These are phyloP conservation scores for Cryptus armator DNA, from an alignment of 2,888 invertebrate genomes.

Conservation along the genomic window DNA sequence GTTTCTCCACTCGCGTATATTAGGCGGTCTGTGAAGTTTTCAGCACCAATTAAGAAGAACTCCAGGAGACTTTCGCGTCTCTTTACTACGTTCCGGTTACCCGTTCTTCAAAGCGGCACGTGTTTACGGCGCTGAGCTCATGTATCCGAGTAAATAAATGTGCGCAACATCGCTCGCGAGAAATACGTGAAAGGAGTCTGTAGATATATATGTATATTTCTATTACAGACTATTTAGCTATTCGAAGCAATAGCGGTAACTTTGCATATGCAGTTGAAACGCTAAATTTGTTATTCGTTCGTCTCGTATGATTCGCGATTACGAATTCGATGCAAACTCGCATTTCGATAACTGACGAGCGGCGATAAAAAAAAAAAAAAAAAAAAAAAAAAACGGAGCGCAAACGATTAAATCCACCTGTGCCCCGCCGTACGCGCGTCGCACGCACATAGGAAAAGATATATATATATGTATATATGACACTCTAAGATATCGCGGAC, in stretches of 20 bases:
- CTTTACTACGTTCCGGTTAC: constrained; percentile 39
- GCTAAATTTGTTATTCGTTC: constrained; percentile 10
- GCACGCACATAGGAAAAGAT: background rate
- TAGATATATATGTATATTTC: background rate
- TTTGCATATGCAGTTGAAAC: background rate
- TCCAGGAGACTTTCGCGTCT: constrained; percentile 75
- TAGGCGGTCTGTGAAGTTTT: constrained; percentile 66
- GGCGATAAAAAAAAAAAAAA: constrained; percentile 27
- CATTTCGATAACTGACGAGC: constrained; percentile 14
- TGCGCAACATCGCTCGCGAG: constrained; percentile 12
- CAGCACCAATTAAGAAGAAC: constrained; percentile 74
- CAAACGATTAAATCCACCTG: constrained; percentile 40
- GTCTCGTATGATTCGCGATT: background rate
- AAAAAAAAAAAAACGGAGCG: constrained; percentile 18
- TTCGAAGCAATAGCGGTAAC: constrained; percentile 22
- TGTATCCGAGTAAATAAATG: background rate
- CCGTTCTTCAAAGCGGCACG: constrained; percentile 42
- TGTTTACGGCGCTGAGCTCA: constrained; percentile 49
- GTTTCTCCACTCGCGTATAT: constrained; percentile 66
- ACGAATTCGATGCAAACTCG: constrained; percentile 6
- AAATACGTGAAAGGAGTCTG: constrained; percentile 33
- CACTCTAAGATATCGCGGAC: constrained; percentile 26
- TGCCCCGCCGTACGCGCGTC: constrained; percentile 25
- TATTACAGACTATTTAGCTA: constrained; percentile 7
- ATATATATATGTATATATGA: background rate